Percentiles rank a stretch among this genome's conserved stretches.
Evolutionary conservation across 2,888 invertebrate genomes (phyloP).

Genomic region (Petrophora chlorosata): DNA sequence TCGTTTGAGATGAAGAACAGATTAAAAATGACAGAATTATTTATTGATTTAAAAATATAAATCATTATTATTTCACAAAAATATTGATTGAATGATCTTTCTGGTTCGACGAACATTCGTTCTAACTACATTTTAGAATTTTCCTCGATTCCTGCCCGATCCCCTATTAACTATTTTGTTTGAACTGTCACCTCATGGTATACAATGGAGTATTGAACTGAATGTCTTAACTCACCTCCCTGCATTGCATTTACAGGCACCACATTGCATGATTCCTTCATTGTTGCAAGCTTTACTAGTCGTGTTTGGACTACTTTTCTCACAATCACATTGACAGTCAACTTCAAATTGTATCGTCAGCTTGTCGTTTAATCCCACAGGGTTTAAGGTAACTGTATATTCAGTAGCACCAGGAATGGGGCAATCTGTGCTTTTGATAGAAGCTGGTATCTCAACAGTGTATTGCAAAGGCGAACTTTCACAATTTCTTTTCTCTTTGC

Average conservation of each 20-base stretch:
- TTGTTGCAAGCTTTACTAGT: slow-evolving; percentile 54
- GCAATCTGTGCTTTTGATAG: slow-evolving; percentile 50
- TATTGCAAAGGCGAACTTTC: slow-evolving; percentile 38
- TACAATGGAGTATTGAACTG: too few relatives aligned
- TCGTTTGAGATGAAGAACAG: too few relatives aligned
- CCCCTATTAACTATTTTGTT: too few relatives aligned
- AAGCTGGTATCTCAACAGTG: slow-evolving; percentile 44
- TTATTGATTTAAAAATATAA: too few relatives aligned
- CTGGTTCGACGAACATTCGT: too few relatives aligned
- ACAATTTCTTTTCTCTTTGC: slow-evolving; percentile 36
- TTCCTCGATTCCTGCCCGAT: too few relatives aligned
- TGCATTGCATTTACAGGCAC: slow-evolving; percentile 84
- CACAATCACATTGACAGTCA: slow-evolving; percentile 91
- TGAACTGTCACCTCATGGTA: too few relatives aligned
- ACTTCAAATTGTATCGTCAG: slow-evolving; percentile 87
- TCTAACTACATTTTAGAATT: too few relatives aligned
- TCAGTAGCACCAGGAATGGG: slow-evolving; percentile 26
- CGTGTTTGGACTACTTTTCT: slow-evolving; percentile 65
- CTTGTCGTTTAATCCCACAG: slow-evolving; percentile 87
- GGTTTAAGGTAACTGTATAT: slow-evolving; percentile 48
- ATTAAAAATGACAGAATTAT: too few relatives aligned
- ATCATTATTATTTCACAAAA: too few relatives aligned
- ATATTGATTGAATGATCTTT: too few relatives aligned
- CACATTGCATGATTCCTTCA: slow-evolving; percentile 84
- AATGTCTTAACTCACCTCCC: too few relatives aligned